Evolutionary conservation across 2,797 vertebrate genomes (phyloP).

Genomic region (Microctenopoma steveboyesi): DNA sequence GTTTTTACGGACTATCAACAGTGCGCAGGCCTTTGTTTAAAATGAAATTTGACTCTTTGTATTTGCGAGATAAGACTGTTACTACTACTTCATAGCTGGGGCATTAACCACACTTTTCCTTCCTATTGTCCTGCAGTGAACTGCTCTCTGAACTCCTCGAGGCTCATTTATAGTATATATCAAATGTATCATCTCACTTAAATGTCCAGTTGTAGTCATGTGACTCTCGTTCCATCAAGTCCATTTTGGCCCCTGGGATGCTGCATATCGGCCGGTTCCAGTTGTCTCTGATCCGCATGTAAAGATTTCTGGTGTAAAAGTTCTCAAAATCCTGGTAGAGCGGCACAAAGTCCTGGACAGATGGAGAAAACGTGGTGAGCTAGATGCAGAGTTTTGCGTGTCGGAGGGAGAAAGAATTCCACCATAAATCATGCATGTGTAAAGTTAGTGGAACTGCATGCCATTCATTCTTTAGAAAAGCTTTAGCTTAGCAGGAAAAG

Average conservation of each 20-base stretch:
- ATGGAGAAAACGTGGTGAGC: neutral
- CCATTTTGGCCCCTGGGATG: slow-evolving; percentile 90
- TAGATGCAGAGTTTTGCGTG: neutral
- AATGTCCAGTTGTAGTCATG: slow-evolving; percentile 96
- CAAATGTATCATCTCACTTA: slow-evolving; percentile 81
- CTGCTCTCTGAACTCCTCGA: neutral
- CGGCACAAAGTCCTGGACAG: slow-evolving; percentile 91
- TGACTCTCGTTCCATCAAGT: slow-evolving; percentile 89
- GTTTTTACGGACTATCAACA: neutral
- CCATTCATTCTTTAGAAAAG: slow-evolving; percentile 14
- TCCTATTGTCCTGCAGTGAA: neutral
- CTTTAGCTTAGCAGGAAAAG: neutral
- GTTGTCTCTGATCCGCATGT: slow-evolving; percentile 94
- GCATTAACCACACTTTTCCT: neutral
- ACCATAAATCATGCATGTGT: neutral
- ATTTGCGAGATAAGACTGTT: slow-evolving; percentile 1
- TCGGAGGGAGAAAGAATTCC: neutral
- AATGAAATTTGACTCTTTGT: neutral
- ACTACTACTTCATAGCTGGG: slow-evolving; percentile 3
- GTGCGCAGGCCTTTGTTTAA: neutral
- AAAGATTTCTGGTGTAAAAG: slow-evolving; percentile 94
- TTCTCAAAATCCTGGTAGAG: slow-evolving; percentile 97
- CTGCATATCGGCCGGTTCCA: slow-evolving; percentile 95
- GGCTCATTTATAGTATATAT: neutral
- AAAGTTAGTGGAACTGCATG: neutral